Evolutionary conservation across 2,888 invertebrate genomes (phyloP), one percentile per base, ranked within the genome.

Genomic region (Emmelina monodactyla): DNA sequence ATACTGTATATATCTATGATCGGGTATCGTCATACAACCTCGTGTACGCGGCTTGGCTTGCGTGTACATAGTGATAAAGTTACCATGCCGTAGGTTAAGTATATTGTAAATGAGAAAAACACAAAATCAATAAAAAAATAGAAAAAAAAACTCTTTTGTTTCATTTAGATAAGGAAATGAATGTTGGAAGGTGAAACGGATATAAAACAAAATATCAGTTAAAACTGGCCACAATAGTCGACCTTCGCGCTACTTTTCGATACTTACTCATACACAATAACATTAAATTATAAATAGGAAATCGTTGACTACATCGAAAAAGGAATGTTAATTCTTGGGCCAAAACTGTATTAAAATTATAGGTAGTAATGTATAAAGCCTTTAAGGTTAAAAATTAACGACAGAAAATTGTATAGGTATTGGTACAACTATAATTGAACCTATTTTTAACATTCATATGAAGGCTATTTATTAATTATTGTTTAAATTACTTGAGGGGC

Each of bases 61-160:
- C 64, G 60, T 63, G 68, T 69, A 9, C 25, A 67, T 65, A 71
- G 76, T 78, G 76, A 78, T 76, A 62, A 67, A 55, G 76, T 75
- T 78, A 76, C 76, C 78, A 75, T 64, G 56, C 55, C 59, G 50
- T 68, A 68, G 70, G 56, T 60, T 54, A 72, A 75, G 32, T 60
- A 48, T 64, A 70, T 60, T 68, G 66, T 73, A 72, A 71, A 37
- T 63, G 67, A 53, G 49, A 55, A 52, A 66, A 53, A 59, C 65
- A 55, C 61, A 64, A 60, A 62, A 67, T 61, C 55, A 58, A 62
- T 60, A 55, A 55, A 55, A 51, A 48, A 43, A 41, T 35, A 30
- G 22, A 46, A 50, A 53, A 51, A 49, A 52, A 49, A 48, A 43
- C 43, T 37, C 40, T 40, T 41, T 43, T 50, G 54, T 62, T 61